Evolutionary conservation across 1,140 invertebrate species (phyloP).

Genomic region (Ladona fulva): DNA sequence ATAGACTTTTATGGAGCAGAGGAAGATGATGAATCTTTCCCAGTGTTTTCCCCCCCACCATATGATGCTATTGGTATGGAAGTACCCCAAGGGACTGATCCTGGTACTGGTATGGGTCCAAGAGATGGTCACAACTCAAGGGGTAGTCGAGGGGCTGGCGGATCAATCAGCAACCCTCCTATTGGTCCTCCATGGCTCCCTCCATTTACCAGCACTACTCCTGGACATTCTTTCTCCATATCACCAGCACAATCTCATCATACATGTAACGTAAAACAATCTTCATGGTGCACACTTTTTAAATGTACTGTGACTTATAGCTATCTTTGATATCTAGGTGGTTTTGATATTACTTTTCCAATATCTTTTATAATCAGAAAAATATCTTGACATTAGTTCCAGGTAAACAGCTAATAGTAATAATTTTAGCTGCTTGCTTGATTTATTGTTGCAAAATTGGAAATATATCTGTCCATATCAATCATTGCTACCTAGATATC

Average conservation of each 20-base stretch:
- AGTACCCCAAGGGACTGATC: background rate
- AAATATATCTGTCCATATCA: too few relatives aligned
- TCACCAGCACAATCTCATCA: conserved; percentile 69
- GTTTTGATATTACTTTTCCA: too few relatives aligned
- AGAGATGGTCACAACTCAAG: background rate
- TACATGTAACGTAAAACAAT: conserved; percentile 54
- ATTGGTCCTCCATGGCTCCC: conserved; percentile 47
- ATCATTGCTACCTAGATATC: too few relatives aligned
- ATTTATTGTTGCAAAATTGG: too few relatives aligned
- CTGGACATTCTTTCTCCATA: conserved; percentile 54
- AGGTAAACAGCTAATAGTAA: too few relatives aligned
- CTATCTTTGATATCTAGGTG: background rate
- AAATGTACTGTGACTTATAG: conserved; percentile 8
- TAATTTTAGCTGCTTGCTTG: too few relatives aligned
- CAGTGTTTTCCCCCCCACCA: conserved; percentile 73
- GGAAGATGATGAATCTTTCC: conserved; percentile 60
- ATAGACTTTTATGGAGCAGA: background rate
- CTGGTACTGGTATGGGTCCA: background rate
- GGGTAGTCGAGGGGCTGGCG: background rate
- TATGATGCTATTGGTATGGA: conserved; percentile 35
- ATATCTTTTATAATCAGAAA: too few relatives aligned
- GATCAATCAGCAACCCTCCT: conserved; percentile 31
- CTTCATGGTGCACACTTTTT: conserved; percentile 11
- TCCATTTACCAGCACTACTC: conserved; percentile 37
- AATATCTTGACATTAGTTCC: too few relatives aligned